Evolutionary conservation across 2,113 vertebrate species (phyloP), one percentile per base, ranked within the genome.

Genomic region (Eulemur macaco): DNA sequence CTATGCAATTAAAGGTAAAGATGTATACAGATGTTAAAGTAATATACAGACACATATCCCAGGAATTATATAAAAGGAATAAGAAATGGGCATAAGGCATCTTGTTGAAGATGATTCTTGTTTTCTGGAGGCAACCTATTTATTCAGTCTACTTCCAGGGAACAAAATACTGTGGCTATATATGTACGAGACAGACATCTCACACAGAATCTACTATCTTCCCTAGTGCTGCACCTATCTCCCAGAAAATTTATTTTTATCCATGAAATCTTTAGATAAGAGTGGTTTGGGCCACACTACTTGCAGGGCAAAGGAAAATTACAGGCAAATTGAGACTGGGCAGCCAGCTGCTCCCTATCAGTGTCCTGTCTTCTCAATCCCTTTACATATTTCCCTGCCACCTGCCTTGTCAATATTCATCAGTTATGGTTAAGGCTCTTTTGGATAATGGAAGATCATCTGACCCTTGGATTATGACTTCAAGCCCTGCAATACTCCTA

Each of bases 31-130:
- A 42, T 42, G 42, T 42, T 42, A 42, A 42, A 42, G 42, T 42
- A 42, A 97, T 92, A 97, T 95, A 94, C 88, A 97, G 96, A 97
- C 77, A 18, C 17, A 91, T 27, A 89, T 91, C 76, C 83, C 88
- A 95, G 94, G 13, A 92, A 89, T 76, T 86, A 88, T 83, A 82
- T 78, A 80, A 97, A 83, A 80, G 69, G n/a, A 56, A 37, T 31
- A 95, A 94, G 91, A 97, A 98, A 85, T 66, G 6, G 42, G 34
- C 69, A 39, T 58, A 89, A 80, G 1, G 5, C 50, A 98, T 96
- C 68, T 94, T 96, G 78, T 68, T 92, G 60, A 94, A 97, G 80
- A 88, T 95, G 84, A 97, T 97, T 97, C 91, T 96, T 95, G 45
- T 90, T 29, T 91, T 86, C 47, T 84, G 23, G 63, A 77, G 50